These are phyloP conservation scores for Promerops cafer DNA, from an alignment of 2,113 vertebrate genomes.

Conservation along the genomic window DNA sequence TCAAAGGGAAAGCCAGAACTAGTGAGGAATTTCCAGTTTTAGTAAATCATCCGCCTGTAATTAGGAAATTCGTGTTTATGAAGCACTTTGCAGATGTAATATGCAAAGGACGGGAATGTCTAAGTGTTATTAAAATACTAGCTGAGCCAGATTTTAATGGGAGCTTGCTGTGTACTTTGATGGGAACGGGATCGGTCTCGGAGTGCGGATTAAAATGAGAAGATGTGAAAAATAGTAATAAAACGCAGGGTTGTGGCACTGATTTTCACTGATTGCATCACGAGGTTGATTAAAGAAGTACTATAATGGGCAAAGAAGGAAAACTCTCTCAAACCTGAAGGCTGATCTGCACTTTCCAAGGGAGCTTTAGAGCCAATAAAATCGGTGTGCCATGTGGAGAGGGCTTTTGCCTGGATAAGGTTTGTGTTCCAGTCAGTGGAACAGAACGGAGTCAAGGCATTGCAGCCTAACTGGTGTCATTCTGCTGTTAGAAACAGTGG, in stretches of 20 bases:
- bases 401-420: not conserved
- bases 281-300: not conserved
- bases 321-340: not conserved
- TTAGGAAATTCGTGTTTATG: constrained; percentile 38
- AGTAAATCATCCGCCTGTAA: constrained; percentile 46
- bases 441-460: fast-evolving
- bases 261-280: not conserved
- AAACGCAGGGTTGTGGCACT: not conserved
- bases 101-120: constrained; percentile 39
- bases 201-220: not conserved
- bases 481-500: not conserved
- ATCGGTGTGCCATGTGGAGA: fast-evolving
- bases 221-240: not conserved
- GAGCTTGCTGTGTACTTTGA: constrained; percentile 8
- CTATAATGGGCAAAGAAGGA: not conserved
- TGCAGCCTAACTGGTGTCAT: not conserved
- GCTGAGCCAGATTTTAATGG: constrained; percentile 57
- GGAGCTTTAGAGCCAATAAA: not conserved
- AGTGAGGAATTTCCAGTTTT: constrained; percentile 51
- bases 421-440: not conserved
- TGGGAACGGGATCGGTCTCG: not conserved
- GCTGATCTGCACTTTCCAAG: not conserved
- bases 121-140: constrained; percentile 52
- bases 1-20: constrained; percentile 36
- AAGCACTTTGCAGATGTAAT: constrained; percentile 36